Evolutionary conservation across 2,113 vertebrate genomes (phyloP).

Genomic region (Neogale vison): DNA sequence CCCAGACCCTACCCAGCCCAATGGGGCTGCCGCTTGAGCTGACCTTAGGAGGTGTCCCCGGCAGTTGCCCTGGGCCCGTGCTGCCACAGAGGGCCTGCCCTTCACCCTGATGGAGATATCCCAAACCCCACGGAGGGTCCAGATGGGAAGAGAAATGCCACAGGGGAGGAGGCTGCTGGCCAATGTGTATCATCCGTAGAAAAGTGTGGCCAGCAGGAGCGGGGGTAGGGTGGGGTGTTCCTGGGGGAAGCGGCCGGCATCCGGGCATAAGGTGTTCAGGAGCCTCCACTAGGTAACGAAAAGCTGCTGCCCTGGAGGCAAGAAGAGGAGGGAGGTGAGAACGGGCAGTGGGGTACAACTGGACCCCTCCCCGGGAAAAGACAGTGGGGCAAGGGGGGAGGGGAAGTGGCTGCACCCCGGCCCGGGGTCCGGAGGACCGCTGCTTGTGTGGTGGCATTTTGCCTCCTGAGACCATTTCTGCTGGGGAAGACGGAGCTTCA

Average conservation of each 20-base stretch:
- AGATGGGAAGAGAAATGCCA: conserved; percentile 77
- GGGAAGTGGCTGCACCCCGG: conserved; percentile 26
- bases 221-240: conserved; percentile 83
- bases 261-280: conserved; percentile 91
- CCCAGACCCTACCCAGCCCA: conserved; percentile 73
- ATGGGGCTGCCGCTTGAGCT: conserved; percentile 79
- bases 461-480: neutral
- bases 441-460: conserved; percentile 6
- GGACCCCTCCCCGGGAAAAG: conserved; percentile 22
- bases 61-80: conserved; percentile 87
- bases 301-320: conserved; percentile 69
- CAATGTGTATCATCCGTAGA: conserved; percentile 84
- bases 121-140: conserved; percentile 80
- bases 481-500: neutral
- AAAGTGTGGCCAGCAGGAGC: conserved; percentile 84
- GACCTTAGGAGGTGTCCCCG: conserved; percentile 85
- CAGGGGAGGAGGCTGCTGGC: conserved; percentile 76
- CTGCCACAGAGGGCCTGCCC: conserved; percentile 89
- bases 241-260: conserved; percentile 93
- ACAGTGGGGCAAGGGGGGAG: neutral
- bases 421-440: neutral
- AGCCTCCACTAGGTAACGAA: conserved; percentile 90
- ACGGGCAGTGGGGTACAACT: neutral
- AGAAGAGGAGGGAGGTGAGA: conserved; percentile 68
- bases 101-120: conserved; percentile 74